These are phyloP conservation scores for Nothoprocta perdicaria DNA, from an alignment of 2,113 vertebrate genomes.

Conservation along the genomic window DNA sequence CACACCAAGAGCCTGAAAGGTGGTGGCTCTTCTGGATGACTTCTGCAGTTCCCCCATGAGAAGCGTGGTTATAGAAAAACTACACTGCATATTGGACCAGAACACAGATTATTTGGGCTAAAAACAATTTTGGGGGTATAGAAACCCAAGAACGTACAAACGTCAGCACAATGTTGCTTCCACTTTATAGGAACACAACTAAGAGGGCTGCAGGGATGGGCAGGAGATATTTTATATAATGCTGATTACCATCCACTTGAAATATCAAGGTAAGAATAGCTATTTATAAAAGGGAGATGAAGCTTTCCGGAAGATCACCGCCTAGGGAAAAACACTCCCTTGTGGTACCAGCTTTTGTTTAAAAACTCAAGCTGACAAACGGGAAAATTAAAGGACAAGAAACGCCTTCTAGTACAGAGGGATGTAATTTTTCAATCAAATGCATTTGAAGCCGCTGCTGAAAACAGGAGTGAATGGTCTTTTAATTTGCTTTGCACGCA, in stretches of 20 bases:
- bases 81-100: not conserved
- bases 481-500: constrained; percentile 49
- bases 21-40: no score
- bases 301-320: not conserved
- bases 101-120: not conserved
- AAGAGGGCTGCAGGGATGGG: not conserved
- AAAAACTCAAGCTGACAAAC: not conserved
- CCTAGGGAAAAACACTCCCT: not conserved
- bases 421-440: not conserved
- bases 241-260: not conserved
- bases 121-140: not conserved
- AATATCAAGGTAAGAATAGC: not conserved
- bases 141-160: not conserved
- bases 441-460: not conserved
- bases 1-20: not conserved
- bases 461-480: constrained; percentile 8
- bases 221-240: not conserved
- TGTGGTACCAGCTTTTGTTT: not conserved
- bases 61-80: not conserved
- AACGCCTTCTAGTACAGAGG: not conserved
- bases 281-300: not conserved
- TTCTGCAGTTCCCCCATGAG: no score
- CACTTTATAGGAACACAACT: not conserved
- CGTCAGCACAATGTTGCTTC: accelerated
- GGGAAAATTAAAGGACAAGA: not conserved